Conservation (phyloP, 2,113 vertebrate genomes). For the Bambusicola thoracicus region DNA sequence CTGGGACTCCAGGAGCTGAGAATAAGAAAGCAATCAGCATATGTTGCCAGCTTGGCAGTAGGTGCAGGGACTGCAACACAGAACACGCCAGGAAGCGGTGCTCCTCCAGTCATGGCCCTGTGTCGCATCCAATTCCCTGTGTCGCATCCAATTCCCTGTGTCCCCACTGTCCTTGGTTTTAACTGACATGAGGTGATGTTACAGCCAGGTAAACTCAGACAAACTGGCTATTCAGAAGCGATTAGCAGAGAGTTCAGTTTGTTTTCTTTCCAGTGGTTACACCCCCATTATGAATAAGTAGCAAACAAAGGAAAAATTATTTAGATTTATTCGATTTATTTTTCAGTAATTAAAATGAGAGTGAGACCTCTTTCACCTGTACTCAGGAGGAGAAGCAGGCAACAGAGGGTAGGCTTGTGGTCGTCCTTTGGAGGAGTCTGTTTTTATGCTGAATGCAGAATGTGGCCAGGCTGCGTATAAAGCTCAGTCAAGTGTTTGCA, state of each 20-base stretch:
- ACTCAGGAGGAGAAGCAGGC: not conserved
- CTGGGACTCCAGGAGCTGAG: not conserved
- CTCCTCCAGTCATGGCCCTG: not conserved
- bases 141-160: not conserved
- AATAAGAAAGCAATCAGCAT: not conserved
- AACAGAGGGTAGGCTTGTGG: rapidly evolving
- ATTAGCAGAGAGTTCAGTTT: not conserved
- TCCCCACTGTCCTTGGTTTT: not conserved
- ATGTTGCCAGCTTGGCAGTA: not conserved
- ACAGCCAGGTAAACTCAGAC: not conserved
- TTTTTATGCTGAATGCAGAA: not conserved
- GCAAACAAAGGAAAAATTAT: not conserved
- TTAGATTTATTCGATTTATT: not conserved
- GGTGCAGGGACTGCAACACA: not conserved
- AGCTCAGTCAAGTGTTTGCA: not conserved
- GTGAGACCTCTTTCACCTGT: not conserved
- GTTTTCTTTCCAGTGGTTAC: not conserved
- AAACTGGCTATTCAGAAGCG: not conserved
- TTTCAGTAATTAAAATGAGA: not conserved
- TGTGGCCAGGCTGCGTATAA: not conserved
- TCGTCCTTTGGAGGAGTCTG: not conserved
- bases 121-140: not conserved
- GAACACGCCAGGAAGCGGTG: not conserved
- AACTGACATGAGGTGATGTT: not conserved
- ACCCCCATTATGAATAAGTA: not conserved